Conservation (phyloP, 2,888 invertebrate species). For the Alloscopus bannaensis region DNA sequence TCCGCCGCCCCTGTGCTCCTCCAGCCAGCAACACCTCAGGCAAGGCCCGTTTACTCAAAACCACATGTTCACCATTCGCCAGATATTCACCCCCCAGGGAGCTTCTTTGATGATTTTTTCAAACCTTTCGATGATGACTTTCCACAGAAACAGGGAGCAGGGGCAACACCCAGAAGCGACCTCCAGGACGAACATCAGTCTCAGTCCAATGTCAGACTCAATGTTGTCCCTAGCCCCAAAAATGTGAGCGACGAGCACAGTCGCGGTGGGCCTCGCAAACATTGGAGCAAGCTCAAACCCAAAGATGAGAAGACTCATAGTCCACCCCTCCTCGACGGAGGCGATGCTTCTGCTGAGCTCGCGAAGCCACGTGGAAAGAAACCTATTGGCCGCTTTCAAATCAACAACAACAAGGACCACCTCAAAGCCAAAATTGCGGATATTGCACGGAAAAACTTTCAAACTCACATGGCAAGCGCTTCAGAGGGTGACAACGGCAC, state of each 20-base stretch:
- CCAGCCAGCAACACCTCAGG: constrained; percentile 14
- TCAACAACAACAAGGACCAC: constrained; percentile 25
- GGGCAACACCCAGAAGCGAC: background rate
- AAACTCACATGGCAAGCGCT: constrained; percentile 35
- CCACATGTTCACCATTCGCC: constrained; percentile 69
- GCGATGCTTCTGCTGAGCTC: background rate
- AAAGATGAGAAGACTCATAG: constrained; percentile 26
- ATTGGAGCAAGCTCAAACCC: constrained; percentile 45
- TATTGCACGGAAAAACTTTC: constrained; percentile 60
- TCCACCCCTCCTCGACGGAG: background rate
- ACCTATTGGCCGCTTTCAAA: constrained; percentile 45
- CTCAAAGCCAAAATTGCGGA: constrained; percentile 63
- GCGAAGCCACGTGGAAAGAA: constrained; percentile 39
- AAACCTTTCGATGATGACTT: constrained; percentile 69
- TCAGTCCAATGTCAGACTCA: constrained; percentile 42
- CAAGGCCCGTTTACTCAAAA: constrained; percentile 16
- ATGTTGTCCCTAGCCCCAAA: constrained; percentile 55
- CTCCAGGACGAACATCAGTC: constrained; percentile 50
- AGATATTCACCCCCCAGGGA: constrained; percentile 69
- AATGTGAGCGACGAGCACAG: constrained; percentile 12
- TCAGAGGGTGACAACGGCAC: constrained; percentile 10
- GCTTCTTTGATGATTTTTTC: constrained; percentile 72
- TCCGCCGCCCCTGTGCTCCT: constrained; percentile 15
- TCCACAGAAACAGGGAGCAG: constrained; percentile 32
- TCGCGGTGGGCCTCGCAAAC: constrained; percentile 16